phyloP scores from a whole-genome alignment of 2,888 invertebrate genomes.

The Lasioglossum lativentre region DNA sequence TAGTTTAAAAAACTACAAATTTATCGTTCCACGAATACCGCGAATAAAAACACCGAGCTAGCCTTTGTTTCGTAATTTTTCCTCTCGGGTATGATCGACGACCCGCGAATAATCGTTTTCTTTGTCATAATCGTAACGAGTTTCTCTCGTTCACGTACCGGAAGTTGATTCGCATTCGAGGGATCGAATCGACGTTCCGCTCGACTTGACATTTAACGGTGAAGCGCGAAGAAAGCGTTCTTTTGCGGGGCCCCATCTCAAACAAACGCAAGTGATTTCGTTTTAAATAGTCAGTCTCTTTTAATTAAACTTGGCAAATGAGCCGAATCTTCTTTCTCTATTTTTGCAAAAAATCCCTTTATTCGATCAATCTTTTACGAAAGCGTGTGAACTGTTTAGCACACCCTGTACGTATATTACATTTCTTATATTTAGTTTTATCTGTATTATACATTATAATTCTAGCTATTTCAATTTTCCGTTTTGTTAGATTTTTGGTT shows the following conservation, averaged over 20 bases:
- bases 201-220: not conserved
- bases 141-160: slow-evolving; percentile 5
- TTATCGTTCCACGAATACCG: too few relatives aligned
- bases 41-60: not conserved
- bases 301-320: not conserved
- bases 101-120: not conserved
- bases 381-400: not conserved
- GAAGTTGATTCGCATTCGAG: not conserved
- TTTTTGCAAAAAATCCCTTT: not conserved
- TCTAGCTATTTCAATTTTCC: too few relatives aligned
- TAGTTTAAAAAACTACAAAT: too few relatives aligned
- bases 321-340: not conserved
- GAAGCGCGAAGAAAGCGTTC: not conserved
- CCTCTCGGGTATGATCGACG: not conserved
- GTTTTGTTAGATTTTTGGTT: too few relatives aligned
- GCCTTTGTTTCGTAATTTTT: not conserved
- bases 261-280: not conserved
- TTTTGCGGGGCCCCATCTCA: not conserved
- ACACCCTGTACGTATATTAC: not conserved
- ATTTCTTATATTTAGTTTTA: not conserved
- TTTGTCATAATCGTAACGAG: slow-evolving; percentile 6
- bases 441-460: too few relatives aligned
- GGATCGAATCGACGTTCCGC: slow-evolving; percentile 15
- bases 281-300: not conserved
- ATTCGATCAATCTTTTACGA: not conserved